A percentile compares a stretch with the other conserved stretches of the same genome.
Evolutionary conservation across 1,140 invertebrate species (phyloP).

Genomic region (Sesamia nonagrioides): DNA sequence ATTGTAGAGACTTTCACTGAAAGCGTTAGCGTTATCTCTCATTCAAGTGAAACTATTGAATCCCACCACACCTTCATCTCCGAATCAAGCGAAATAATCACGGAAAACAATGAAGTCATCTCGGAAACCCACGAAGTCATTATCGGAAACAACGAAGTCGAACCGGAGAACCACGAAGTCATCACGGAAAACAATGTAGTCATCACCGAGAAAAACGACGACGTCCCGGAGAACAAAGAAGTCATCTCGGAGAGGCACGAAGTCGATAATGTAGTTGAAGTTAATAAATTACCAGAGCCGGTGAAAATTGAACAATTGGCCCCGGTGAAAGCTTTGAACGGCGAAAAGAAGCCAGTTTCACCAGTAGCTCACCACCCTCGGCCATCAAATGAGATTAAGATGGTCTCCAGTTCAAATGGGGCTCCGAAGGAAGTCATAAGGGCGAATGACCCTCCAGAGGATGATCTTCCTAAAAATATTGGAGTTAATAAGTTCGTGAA

Average conservation of each 20-base stretch:
- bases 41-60: background rate
- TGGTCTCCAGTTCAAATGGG: slow-evolving; percentile 72
- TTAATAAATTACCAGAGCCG: background rate
- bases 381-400: slow-evolving; percentile 82
- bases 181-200: background rate
- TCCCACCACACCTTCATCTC: slow-evolving; percentile 17
- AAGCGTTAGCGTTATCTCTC: background rate
- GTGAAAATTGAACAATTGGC: slow-evolving; percentile 3
- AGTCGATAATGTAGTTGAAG: slow-evolving; percentile 9
- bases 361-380: slow-evolving; percentile 56
- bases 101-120: background rate
- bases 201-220: background rate
- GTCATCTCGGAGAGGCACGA: background rate
- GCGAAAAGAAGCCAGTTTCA: slow-evolving; percentile 58
- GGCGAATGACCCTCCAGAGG: slow-evolving; percentile 82
- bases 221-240: background rate
- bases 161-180: background rate
- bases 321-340: slow-evolving; percentile 38
- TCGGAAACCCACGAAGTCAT: background rate
- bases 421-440: slow-evolving; percentile 80
- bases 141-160: background rate
- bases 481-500: slow-evolving; percentile 84
- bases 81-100: background rate
- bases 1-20: slow-evolving; percentile 16
- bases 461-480: slow-evolving; percentile 84